Evolutionary conservation across 1,140 invertebrate genomes (phyloP).

Genomic region (Meloidogyne chitwoodi): DNA sequence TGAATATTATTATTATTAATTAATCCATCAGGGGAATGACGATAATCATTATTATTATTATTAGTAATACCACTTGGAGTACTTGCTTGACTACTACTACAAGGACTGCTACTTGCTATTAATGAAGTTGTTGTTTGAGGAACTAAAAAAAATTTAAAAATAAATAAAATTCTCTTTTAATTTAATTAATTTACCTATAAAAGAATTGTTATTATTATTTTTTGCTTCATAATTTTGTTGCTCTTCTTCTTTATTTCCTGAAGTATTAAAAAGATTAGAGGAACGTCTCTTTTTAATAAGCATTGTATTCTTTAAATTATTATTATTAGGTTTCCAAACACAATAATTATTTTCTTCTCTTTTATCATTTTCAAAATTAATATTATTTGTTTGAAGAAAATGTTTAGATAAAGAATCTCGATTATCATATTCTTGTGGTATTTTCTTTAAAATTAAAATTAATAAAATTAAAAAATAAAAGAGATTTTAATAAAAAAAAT

Average conservation of each 20-base stretch:
- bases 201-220: no score
- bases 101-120: background rate
- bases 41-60: no score
- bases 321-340: background rate
- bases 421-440: background rate
- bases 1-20: background rate
- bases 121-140: background rate
- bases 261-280: conserved; percentile 25
- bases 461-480: background rate
- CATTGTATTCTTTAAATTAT: background rate
- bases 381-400: background rate
- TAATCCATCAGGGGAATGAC: background rate
- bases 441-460: no score
- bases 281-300: background rate
- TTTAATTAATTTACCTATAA: no score
- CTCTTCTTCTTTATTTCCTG: background rate
- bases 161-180: background rate
- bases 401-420: background rate
- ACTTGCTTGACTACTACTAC: background rate
- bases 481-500: background rate
- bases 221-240: no score
- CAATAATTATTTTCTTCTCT: background rate
- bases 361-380: background rate
- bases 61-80: background rate
- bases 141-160: background rate